A percentile compares a stretch with the other conserved stretches of the same genome.
Conservation (phyloP, 2,113 vertebrate genomes). For the Microcebus tavaratra region DNA sequence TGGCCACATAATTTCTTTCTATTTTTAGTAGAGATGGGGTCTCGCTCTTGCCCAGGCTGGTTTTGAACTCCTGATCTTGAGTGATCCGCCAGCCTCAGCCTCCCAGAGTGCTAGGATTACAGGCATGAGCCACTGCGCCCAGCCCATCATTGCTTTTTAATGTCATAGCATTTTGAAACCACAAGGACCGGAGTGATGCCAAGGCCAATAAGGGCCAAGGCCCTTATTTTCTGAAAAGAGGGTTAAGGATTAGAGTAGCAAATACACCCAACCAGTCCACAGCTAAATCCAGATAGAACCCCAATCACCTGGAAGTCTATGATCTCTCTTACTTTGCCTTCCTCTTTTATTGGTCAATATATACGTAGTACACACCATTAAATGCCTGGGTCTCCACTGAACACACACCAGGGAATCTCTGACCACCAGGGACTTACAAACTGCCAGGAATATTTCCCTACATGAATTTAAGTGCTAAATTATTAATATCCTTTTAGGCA, state of each 20-base stretch:
- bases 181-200: neutral
- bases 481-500: slow-evolving; percentile 53
- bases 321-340: accelerated
- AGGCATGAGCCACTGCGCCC: no score
- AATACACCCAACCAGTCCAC: neutral
- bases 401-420: neutral
- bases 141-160: neutral
- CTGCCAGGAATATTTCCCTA: neutral
- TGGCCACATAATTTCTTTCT: no score
- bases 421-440: neutral
- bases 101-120: no score
- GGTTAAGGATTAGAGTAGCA: neutral
- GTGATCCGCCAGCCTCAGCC: no score
- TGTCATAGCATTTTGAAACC: neutral
- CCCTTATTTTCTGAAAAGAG: neutral
- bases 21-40: no score
- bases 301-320: neutral
- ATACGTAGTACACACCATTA: neutral
- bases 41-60: no score
- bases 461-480: slow-evolving; percentile 44
- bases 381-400: neutral
- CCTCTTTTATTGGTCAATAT: neutral
- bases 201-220: neutral
- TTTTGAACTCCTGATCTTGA: no score
- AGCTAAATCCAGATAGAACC: neutral